Conservation (phyloP, 2,888 invertebrate species). For the Camponotus fellah region DNA sequence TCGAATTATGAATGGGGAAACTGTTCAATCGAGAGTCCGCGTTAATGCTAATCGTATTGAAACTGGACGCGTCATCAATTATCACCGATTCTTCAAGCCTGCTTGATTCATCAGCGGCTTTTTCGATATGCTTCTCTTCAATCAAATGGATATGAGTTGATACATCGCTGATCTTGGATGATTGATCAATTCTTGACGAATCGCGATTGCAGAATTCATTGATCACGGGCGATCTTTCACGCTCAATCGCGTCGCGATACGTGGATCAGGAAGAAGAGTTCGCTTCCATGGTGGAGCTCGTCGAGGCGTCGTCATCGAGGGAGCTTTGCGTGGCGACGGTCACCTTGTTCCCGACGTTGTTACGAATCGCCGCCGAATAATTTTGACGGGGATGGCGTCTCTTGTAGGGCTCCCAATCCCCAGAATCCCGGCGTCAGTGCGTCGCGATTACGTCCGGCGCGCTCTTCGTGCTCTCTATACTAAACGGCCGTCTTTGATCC, state of each 20-base stretch:
- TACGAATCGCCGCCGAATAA: conserved; percentile 27
- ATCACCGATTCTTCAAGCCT: neutral
- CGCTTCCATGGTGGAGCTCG: conserved; percentile 75
- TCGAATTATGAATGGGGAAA: neutral
- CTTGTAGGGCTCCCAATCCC: conserved; percentile 89
- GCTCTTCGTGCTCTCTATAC: conserved; percentile 94
- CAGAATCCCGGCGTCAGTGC: conserved; percentile 89
- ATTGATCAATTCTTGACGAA: neutral
- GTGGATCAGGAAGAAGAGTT: conserved; percentile 82
- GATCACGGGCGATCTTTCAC: conserved; percentile 22
- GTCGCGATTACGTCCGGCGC: conserved; percentile 96
- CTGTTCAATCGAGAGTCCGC: conserved; percentile 2
- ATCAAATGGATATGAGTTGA: neutral
- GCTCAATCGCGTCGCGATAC: conserved; percentile 66
- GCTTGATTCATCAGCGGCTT: neutral
- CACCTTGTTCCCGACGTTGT: conserved; percentile 64
- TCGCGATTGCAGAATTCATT: conserved; percentile 37
- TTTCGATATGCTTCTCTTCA: neutral
- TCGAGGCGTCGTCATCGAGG: conserved; percentile 81
- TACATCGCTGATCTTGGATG: neutral
- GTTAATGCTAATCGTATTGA: neutral
- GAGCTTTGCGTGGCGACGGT: conserved; percentile 82
- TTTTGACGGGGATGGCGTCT: conserved; percentile 87
- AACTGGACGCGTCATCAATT: neutral
- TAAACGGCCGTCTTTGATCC: conserved; percentile 89